Base-by-base conservation (phyloP, 2,888 invertebrate species). In the Hofmannophila pseudospretella region DNA sequence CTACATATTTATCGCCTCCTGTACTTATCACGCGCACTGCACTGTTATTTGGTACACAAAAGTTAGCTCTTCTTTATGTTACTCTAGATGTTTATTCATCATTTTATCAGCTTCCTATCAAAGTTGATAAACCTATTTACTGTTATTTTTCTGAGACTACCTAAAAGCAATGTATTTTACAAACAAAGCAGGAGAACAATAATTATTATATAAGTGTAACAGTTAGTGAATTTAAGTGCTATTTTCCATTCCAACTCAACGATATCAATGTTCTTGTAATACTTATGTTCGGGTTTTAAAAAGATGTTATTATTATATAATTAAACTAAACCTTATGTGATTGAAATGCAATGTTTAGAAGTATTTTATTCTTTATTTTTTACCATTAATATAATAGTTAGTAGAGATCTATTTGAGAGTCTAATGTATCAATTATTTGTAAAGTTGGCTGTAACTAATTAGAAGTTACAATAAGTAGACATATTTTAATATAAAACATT, bases 351-450 rank as follows among this genome's bases (percentile, higher is more conserved):
- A 86, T 86, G 82, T 86, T 85, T 86, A 86, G 84, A 85, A 86
- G 86, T 86, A 86, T 86, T 86, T 86, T 86, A 85, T 85, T 85
- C 78, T 82, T 86, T 86, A 85, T 85, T 85, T 82, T 85, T 85
- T 85, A 84, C 84, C 85, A 85, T 84, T 85, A 86, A 85, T 80
- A 67, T 71, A 75, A 82, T 86, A 85, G 84, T 84, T 82, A 82
- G 82, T 85, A 86, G 86, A 85, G 84, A 84, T 86, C 84, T 86
- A 85, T 86, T 84, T 82, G 86, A 85, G 85, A 86, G 86, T 85
- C 81, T 86, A 86, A 86, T 85, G 85, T 86, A 86, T 86, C 85
- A 85, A 86, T 86, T 85, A 86, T 86, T 86, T 85, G 86, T 86
- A 85, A 86, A 85, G 84, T 85, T 81, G 85, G 85, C 86, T 86